Evolutionary conservation across 2,113 vertebrate genomes (phyloP).

Genomic region (Piaya cayana): DNA sequence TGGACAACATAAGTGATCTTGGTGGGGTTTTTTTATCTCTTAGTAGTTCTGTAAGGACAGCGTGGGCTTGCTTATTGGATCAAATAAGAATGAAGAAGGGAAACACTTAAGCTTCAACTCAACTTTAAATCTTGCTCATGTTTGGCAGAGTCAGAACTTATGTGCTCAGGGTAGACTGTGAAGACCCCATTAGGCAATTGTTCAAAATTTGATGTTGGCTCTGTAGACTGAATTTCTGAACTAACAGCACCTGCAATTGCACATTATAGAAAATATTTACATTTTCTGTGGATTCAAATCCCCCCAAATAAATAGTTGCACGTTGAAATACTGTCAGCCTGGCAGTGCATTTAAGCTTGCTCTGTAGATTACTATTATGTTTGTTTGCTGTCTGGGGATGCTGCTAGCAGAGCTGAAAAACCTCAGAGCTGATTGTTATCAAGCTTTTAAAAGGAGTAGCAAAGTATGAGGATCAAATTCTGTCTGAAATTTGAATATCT

Average conservation of each 20-base stretch:
- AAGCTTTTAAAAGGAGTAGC: not conserved
- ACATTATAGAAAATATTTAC: not conserved
- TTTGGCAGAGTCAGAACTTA: not conserved
- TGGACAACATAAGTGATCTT: not conserved
- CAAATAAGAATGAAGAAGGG: not conserved
- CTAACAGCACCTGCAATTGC: not conserved
- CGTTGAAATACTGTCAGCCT: slow-evolving; percentile 18
- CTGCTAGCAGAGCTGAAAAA: slow-evolving; percentile 13
- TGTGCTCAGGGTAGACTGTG: not conserved
- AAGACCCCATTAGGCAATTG: not conserved
- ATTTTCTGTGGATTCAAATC: not conserved
- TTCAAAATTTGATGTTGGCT: not conserved
- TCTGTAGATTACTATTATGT: not conserved
- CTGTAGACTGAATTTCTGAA: not conserved
- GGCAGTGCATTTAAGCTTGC: slow-evolving; percentile 6
- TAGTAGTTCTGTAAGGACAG: not conserved
- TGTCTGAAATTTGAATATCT: not conserved
- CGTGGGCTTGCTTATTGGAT: not conserved
- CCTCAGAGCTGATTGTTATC: not conserved
- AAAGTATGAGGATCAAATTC: not conserved
- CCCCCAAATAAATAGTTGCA: not conserved
- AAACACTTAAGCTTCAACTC: not conserved
- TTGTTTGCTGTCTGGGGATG: slow-evolving; percentile 35
- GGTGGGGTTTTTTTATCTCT: not conserved
- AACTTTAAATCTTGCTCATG: not conserved